phyloP scores from a whole-genome alignment of 92 coral and sea anemone species.

The Umimayanthus kanabou region DNA sequence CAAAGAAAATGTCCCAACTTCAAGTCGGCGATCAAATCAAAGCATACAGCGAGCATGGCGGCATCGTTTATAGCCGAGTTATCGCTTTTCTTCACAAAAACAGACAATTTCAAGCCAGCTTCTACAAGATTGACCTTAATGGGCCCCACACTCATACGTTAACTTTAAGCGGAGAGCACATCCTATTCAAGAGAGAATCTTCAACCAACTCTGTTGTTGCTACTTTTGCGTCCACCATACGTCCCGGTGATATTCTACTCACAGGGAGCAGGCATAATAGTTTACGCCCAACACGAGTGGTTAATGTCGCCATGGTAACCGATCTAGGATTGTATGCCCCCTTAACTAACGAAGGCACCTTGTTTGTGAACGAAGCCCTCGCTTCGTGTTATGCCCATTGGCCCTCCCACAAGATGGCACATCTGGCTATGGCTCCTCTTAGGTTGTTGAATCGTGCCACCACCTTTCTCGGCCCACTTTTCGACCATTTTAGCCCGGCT shows the following conservation, averaged over 20 bases:
- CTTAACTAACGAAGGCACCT: conserved; percentile 40
- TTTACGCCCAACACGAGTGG: background rate
- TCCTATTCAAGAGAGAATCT: conserved; percentile 18
- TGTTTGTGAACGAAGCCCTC: conserved; percentile 29
- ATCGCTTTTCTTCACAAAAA: conserved; percentile 30
- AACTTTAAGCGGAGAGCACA: conserved; percentile 24
- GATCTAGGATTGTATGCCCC: conserved; percentile 33
- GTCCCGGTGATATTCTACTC: conserved; percentile 14
- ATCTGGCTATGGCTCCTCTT: conserved; percentile 33
- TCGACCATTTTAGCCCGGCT: conserved; percentile 3
- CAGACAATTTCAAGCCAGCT: conserved; percentile 12
- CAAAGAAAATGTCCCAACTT: conserved; percentile 18
- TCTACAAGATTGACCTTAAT: conserved; percentile 8
- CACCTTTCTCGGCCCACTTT: conserved; percentile 23
- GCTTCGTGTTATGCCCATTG: conserved; percentile 41
- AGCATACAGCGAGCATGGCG: conserved; percentile 13
- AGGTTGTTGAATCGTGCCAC: conserved; percentile 5
- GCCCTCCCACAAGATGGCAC: conserved; percentile 36
- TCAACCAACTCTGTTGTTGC: conserved; percentile 9
- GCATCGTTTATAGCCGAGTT: conserved; percentile 19
- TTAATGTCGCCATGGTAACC: conserved; percentile 18
- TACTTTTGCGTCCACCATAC: conserved; percentile 29
- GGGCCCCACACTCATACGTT: background rate
- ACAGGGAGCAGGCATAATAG: background rate
- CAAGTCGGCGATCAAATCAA: conserved; percentile 37